These are phyloP conservation scores for Phodopus roborovskii DNA, from an alignment of 2,113 vertebrate genomes.

Conservation along the genomic window DNA sequence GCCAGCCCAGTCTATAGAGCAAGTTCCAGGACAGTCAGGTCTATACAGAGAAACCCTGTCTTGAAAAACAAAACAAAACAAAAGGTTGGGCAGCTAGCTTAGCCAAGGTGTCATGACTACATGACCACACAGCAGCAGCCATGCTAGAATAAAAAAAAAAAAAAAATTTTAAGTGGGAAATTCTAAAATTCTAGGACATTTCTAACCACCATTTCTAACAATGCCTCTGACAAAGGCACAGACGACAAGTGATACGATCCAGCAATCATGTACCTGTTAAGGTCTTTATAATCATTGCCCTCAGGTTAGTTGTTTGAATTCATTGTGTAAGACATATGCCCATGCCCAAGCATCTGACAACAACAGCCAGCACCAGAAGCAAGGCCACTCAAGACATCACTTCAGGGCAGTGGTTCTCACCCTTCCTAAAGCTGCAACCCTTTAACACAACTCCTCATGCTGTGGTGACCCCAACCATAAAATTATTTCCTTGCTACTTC, in stretches of 20 bases:
- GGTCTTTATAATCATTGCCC: not conserved
- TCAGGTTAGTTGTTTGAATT: conserved; percentile 2
- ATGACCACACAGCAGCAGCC: not conserved
- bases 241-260: not conserved
- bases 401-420: not conserved
- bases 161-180: not conserved
- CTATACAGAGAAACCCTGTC: too few relatives aligned
- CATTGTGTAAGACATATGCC: not conserved
- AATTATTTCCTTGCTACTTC: not conserved
- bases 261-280: not conserved
- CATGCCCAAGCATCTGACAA: not conserved
- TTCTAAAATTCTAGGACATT: not conserved
- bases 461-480: not conserved
- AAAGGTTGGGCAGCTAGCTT: conserved; percentile 1
- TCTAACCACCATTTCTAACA: not conserved
- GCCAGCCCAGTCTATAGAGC: too few relatives aligned
- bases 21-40: too few relatives aligned
- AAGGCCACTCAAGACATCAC: not conserved
- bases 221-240: not conserved
- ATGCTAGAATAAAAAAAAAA: not conserved
- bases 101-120: not conserved
- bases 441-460: not conserved
- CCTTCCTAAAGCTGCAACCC: not conserved
- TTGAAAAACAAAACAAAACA: too few relatives aligned
- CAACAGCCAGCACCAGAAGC: not conserved